Percentiles rank a stretch among this genome's conserved stretches.
These are phyloP conservation scores for Tragelaphus scriptus DNA, from an alignment of 2,113 vertebrate genomes.

Conservation along the genomic window DNA sequence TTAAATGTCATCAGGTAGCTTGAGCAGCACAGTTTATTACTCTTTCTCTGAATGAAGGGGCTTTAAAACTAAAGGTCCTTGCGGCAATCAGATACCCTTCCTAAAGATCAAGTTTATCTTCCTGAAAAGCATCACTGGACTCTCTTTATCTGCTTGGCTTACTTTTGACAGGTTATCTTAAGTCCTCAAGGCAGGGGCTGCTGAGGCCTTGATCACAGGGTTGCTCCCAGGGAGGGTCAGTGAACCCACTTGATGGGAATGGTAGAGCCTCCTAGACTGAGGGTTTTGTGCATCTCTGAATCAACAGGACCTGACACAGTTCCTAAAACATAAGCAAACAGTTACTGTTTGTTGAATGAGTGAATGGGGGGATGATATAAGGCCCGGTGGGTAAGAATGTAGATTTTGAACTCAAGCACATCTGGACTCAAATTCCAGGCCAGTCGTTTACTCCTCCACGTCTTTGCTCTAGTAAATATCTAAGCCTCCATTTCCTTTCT, in stretches of 20 bases:
- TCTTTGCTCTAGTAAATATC: neutral
- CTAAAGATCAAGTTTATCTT: neutral
- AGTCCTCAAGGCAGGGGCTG: neutral
- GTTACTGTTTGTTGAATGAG: neutral
- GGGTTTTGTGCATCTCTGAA: neutral
- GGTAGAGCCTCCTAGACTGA: no score
- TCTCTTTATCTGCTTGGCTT: neutral
- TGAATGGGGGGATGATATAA: neutral
- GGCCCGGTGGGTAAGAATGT: neutral
- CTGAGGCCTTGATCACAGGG: neutral
- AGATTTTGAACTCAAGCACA: neutral
- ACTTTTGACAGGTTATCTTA: neutral
- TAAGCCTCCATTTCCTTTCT: neutral
- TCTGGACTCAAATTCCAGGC: neutral
- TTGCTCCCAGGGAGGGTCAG: neutral
- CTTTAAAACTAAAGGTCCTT: neutral
- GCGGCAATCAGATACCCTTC: neutral
- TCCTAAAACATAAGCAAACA: neutral
- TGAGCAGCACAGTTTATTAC: neutral
- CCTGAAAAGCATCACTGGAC: neutral
- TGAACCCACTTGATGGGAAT: neutral
- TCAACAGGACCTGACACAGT: neutral
- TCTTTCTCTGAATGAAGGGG: neutral
- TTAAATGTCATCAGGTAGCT: neutral
- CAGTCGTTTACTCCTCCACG: neutral